These are phyloP conservation scores for Plusia festucae DNA, from an alignment of 2,888 invertebrate species.

Conservation along the genomic window DNA sequence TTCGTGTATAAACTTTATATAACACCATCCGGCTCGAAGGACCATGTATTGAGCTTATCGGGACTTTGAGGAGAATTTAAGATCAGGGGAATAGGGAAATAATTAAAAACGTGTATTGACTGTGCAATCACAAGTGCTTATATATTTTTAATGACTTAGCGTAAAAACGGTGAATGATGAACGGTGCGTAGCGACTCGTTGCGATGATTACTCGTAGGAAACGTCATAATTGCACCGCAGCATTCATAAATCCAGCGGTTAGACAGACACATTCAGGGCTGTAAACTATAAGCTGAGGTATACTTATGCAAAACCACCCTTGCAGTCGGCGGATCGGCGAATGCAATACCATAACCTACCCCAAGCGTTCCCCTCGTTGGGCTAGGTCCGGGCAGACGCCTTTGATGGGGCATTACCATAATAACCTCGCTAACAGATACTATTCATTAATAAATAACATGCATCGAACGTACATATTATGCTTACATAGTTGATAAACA, in stretches of 20 bases:
- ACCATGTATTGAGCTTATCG: too few relatives aligned
- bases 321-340: slow-evolving; percentile 82
- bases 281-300: slow-evolving; percentile 74
- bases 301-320: slow-evolving; percentile 85
- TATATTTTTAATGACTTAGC: too few relatives aligned
- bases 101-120: too few relatives aligned
- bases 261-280: slow-evolving; percentile 81
- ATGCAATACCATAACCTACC: slow-evolving; percentile 87
- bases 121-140: too few relatives aligned
- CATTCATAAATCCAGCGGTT: slow-evolving; percentile 82
- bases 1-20: too few relatives aligned
- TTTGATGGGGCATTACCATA: slow-evolving; percentile 84
- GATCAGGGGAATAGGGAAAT: too few relatives aligned
- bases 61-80: too few relatives aligned
- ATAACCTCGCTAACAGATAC: slow-evolving; percentile 70
- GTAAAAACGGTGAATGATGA: too few relatives aligned
- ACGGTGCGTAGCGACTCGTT: too few relatives aligned
- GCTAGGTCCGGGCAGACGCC: slow-evolving; percentile 82
- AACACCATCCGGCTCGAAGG: too few relatives aligned
- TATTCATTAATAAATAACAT: slow-evolving; percentile 65
- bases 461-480: slow-evolving; percentile 47
- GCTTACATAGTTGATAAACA: slow-evolving; percentile 56
- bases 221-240: slow-evolving; percentile 80
- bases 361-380: slow-evolving; percentile 83
- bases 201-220: slow-evolving; percentile 63